Percentiles rank a stretch among this genome's conserved stretches.
These are phyloP conservation scores for Silurus aristotelis DNA, from an alignment of 2,797 vertebrate genomes.

Conservation along the genomic window DNA sequence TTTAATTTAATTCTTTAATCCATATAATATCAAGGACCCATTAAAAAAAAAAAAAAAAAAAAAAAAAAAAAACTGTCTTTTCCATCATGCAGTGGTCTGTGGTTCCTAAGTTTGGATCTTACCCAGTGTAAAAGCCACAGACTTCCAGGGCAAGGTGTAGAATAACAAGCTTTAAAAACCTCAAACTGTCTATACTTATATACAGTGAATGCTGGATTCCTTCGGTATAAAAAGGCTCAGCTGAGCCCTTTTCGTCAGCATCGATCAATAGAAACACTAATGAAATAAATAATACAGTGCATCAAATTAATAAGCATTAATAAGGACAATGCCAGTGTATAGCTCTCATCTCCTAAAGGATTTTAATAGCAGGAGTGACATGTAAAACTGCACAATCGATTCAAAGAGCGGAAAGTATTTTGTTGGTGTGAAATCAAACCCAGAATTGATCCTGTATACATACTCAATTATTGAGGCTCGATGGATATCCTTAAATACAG, in stretches of 20 bases:
- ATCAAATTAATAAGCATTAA: neutral
- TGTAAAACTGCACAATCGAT: slow-evolving; percentile 9
- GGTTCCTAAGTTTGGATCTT: neutral
- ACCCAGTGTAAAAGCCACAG: neutral
- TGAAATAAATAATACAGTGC: slow-evolving; percentile 13
- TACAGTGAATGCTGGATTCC: neutral
- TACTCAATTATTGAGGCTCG: neutral
- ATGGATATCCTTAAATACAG: neutral
- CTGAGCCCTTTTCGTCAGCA: neutral
- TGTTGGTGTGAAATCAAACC: slow-evolving; percentile 18
- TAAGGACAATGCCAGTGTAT: neutral
- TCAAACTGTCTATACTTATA: neutral
- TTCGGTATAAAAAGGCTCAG: neutral
- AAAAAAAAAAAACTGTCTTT: neutral
- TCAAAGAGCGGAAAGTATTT: slow-evolving; percentile 5
- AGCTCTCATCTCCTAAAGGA: neutral
- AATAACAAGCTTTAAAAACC: slow-evolving; percentile 2
- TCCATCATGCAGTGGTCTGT: neutral
- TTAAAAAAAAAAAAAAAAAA: too few relatives aligned
- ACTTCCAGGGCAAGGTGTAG: neutral
- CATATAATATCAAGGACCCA: neutral
- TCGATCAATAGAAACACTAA: neutral
- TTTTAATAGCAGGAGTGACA: slow-evolving; percentile 1
- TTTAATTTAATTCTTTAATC: neutral
- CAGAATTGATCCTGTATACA: slow-evolving; percentile 18